Conservation (phyloP, 1,140 invertebrate genomes). For the Cheumatopsyche charites region DNA sequence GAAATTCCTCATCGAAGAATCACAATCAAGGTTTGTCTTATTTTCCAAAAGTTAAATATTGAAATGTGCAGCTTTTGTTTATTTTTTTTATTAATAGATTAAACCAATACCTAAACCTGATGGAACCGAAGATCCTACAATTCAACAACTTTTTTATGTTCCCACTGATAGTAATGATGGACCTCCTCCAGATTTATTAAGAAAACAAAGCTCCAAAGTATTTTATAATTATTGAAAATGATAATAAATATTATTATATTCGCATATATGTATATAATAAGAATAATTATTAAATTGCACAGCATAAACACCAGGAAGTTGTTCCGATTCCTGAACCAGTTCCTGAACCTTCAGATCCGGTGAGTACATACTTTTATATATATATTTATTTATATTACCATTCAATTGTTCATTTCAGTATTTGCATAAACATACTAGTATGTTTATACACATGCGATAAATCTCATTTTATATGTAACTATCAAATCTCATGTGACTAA, state of each 20-base stretch:
- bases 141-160: conserved; percentile 70
- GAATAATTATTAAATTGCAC: conserved; percentile 6
- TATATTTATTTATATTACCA: too few species aligned
- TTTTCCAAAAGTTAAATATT: conserved; percentile 45
- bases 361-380: background rate
- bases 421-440: too few species aligned
- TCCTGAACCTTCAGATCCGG: conserved; percentile 22
- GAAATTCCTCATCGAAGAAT: conserved; percentile 73
- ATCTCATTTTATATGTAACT: too few species aligned
- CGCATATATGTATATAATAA: too few species aligned
- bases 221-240: background rate
- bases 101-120: conserved; percentile 81
- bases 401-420: too few species aligned
- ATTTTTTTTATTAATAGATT: conserved; percentile 62
- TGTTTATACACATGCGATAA: too few species aligned
- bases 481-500: too few species aligned
- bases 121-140: conserved; percentile 65
- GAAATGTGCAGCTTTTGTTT: background rate
- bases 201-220: conserved; percentile 51
- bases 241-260: background rate
- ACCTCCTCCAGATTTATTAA: conserved; percentile 60
- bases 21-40: conserved; percentile 81
- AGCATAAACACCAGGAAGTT: conserved; percentile 36
- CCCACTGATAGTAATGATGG: conserved; percentile 73
- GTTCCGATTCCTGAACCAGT: conserved; percentile 32